A percentile compares a stretch with the other conserved stretches of the same genome.
Conservation (phyloP, 2,797 vertebrate genomes). For the Merluccius polli region DNA sequence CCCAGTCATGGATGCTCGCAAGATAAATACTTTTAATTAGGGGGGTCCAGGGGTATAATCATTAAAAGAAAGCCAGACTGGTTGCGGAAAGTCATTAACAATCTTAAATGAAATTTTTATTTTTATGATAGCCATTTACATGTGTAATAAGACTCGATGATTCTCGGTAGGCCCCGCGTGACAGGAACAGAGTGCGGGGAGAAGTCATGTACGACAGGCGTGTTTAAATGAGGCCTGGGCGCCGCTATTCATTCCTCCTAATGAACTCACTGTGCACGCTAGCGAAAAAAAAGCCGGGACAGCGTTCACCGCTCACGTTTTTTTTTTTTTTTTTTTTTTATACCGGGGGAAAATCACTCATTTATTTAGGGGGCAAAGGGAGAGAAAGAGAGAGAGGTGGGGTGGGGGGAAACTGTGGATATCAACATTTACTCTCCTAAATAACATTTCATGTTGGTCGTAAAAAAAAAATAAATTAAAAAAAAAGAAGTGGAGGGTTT, state of each 20-base stretch:
- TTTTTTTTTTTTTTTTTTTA: constrained; percentile 91
- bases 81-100: constrained; percentile 98
- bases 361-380: constrained; percentile 54
- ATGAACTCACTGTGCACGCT: constrained; percentile 95
- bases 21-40: constrained; percentile 99
- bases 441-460: constrained; percentile 44
- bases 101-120: constrained; percentile 99
- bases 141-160: constrained; percentile 99
- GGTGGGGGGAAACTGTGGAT: constrained; percentile 41
- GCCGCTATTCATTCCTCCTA: constrained; percentile 99
- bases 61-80: constrained; percentile 99
- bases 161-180: constrained; percentile 93
- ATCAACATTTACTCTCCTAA: constrained; percentile 57
- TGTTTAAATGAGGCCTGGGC: constrained; percentile 92
- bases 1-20: constrained; percentile 97
- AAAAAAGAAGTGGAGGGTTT: not conserved
- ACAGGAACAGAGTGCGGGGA: constrained; percentile 98
- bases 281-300: constrained; percentile 52
- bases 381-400: constrained; percentile 12
- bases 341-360: constrained; percentile 67
- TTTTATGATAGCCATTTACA: constrained; percentile 99
- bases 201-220: constrained; percentile 95
- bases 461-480: constrained; percentile 23
- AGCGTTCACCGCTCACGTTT: constrained; percentile 91
- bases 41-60: constrained; percentile 93